Evolutionary conservation across 2,888 invertebrate species (phyloP).

Genomic region (Drosophila eohydei): DNA sequence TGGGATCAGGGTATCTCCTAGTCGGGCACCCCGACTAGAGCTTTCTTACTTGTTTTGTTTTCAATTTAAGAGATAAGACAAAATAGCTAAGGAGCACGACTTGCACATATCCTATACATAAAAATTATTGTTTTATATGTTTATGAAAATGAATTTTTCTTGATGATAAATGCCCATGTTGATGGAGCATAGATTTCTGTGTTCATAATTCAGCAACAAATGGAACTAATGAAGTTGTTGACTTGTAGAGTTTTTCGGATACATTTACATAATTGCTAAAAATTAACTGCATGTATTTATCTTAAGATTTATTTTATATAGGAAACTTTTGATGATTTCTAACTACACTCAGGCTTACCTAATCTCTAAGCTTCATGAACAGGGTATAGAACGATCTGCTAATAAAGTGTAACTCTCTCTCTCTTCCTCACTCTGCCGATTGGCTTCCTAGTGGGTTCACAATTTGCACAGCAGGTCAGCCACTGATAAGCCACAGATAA

Average conservation of each 20-base stretch:
- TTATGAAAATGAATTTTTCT: neutral
- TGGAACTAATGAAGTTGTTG: neutral
- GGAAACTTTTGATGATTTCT: neutral
- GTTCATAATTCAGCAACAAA: neutral
- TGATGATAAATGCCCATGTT: too few species aligned
- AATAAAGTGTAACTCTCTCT: conserved; percentile 15
- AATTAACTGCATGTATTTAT: neutral
- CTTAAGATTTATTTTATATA: too few species aligned
- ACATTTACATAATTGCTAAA: neutral
- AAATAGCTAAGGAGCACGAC: neutral
- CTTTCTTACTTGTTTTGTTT: conserved; percentile 7
- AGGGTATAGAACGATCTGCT: conserved; percentile 10
- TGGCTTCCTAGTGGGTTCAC: conserved; percentile 7
- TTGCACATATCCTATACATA: conserved; percentile 3
- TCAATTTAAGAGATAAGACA: conserved; percentile 36
- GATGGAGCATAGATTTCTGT: neutral
- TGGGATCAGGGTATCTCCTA: too few species aligned
- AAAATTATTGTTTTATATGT: neutral
- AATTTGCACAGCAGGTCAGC: conserved; percentile 35
- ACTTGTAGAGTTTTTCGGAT: neutral
- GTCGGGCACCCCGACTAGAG: too few species aligned
- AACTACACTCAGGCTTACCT: neutral
- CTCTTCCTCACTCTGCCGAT: neutral
- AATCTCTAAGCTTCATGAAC: neutral
- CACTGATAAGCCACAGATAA: conserved; percentile 41